A percentile compares a stretch with the other conserved stretches of the same genome.
phyloP scores from a whole-genome alignment of 2,113 vertebrate genomes.

The Astur gentilis region DNA sequence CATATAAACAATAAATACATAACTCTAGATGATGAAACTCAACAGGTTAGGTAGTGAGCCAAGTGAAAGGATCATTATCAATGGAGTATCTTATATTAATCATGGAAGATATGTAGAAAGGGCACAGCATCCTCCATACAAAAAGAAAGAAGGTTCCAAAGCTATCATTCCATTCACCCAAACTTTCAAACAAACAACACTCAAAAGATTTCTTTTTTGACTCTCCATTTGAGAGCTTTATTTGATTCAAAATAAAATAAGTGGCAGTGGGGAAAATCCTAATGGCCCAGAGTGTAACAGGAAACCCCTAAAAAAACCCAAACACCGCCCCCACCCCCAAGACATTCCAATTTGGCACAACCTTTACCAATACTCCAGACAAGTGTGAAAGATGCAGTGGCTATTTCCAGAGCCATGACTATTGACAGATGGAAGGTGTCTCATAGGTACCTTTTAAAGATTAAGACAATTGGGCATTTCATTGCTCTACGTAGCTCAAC shows the following conservation, averaged over 20 bases:
- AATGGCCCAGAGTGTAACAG: not conserved
- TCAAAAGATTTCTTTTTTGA: not conserved
- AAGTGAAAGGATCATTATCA: not conserved
- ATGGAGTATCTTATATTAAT: not conserved
- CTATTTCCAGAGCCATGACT: not conserved
- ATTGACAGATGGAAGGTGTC: not conserved
- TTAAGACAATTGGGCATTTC: not conserved
- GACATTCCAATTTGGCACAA: not conserved
- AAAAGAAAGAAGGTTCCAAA: not conserved
- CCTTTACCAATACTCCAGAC: not conserved
- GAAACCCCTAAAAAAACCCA: not conserved
- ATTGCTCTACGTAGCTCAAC: not conserved
- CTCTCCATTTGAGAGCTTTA: not conserved
- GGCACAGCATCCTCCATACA: not conserved
- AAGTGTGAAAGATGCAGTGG: not conserved
- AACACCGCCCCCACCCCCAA: fast-evolving
- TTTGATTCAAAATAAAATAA: not conserved
- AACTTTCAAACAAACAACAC: not conserved
- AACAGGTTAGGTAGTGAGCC: not conserved
- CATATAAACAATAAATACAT: not conserved
- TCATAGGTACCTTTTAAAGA: not conserved
- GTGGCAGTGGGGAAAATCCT: not conserved
- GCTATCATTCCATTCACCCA: fast-evolving
- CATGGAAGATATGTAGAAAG: not conserved
- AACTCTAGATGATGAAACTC: not conserved